These are phyloP conservation scores for Spilarctia lutea DNA, from an alignment of 2,888 invertebrate species.

Conservation along the genomic window DNA sequence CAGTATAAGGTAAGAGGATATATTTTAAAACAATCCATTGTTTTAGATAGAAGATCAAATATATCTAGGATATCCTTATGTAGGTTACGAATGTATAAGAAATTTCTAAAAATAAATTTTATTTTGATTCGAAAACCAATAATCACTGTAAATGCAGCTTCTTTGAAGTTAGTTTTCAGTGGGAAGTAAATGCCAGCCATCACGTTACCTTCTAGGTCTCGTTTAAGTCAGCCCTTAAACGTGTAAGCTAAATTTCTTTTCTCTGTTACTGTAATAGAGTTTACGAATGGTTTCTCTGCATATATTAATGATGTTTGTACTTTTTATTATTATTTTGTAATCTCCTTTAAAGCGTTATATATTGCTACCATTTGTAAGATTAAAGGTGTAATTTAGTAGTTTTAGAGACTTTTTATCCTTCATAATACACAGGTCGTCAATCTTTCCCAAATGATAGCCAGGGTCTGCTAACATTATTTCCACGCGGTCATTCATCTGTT, in stretches of 20 bases:
- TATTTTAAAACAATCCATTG: conserved; percentile 5
- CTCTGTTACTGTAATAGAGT: conserved; percentile 94
- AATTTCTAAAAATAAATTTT: conserved; percentile 5
- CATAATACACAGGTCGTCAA: conserved; percentile 96
- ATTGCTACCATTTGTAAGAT: conserved; percentile 87
- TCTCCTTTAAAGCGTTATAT: too few relatives aligned
- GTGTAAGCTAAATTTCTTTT: conserved; percentile 95
- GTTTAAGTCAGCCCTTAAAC: conserved; percentile 91
- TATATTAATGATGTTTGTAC: conserved; percentile 91
- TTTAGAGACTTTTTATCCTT: conserved; percentile 91
- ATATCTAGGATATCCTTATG: neutral
- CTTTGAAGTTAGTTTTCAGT: conserved; percentile 82
- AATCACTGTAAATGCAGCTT: too few relatives aligned
- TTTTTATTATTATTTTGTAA: conserved; percentile 86
- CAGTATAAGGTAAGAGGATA: neutral
- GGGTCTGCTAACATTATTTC: conserved; percentile 95
- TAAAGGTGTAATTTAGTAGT: conserved; percentile 92
- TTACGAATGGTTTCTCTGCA: conserved; percentile 91
- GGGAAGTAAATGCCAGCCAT: conserved; percentile 95
- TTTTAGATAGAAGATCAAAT: neutral
- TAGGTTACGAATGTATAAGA: conserved; percentile 8
- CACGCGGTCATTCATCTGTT: conserved; percentile 89
- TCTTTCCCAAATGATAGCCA: conserved; percentile 95
- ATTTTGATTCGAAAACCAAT: conserved; percentile 3
- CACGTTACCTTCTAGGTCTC: conserved; percentile 93